Base-by-base conservation (phyloP, 2,888 invertebrate genomes). In the Portevinia maculata region DNA sequence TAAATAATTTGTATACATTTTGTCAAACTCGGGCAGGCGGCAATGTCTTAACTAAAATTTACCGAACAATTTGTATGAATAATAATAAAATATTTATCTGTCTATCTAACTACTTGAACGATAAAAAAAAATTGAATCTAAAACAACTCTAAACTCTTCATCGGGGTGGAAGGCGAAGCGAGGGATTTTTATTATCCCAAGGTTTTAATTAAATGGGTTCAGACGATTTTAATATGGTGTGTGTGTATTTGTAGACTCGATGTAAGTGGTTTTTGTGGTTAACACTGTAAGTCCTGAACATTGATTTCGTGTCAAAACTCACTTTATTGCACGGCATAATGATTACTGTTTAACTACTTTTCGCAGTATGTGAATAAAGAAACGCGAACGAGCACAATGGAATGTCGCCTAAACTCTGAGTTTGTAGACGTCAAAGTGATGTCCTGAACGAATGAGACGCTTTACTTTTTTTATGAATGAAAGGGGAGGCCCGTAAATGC, bases 271-370 rank as follows among this genome's bases (percentile, higher is more conserved):
- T 24, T 55, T 28, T 9, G 19, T 39, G 28, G 13, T 4, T 28
- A 17, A 37, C 37, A 60, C 4, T 50, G 41, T 39, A 30, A 30
- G 32, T 13, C 21, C 37, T 11, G 21, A 48, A 55, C 55, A 73
- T 73, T 73, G 73, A 73, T 73, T 64, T 62, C 73, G 73, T 73
- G 73, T 73, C 73, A 62, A 73, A 71, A 64, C 34, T 71, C 60
- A 71, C 44, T 71, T 71, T 41, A 70, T 30, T 3, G 57, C 60
- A 60, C 52, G 62, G 34, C 32, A 13, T 71, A 53, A 62, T 62
- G 73, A 64, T 53, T 64, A 62, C 46, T 62, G 73, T 55, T 64
- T 69, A 57, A 48, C 48, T 15, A 24, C 37, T 46, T 46, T 52
- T 15, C 28, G 3, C 52, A 32, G 30, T 13, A 15, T 28, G 24